Evolutionary conservation across 2,113 vertebrate genomes (phyloP), one percentile per base, ranked within the genome.

Genomic region (Brienomyrus longianalis): DNA sequence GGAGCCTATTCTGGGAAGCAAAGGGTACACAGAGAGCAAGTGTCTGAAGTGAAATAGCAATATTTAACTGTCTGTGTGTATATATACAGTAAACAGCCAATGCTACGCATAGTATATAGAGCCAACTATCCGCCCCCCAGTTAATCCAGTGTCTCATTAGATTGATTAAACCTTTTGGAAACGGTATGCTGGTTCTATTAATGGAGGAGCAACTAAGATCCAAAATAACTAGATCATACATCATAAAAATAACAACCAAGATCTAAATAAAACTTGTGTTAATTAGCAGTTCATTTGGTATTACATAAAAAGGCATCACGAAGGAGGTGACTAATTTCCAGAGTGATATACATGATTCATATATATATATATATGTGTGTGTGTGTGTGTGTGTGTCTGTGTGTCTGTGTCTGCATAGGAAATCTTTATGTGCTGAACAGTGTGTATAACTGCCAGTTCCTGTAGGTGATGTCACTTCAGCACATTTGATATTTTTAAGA

Each of bases 231-330:
- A 70, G 62, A 27, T 70, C 62, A 70, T 70, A 70, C 31, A 31
- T 70, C n/a, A 70, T 70, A 70, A 70, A 70, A 70, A 80, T 80
- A 80, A 80, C 31, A 80, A 43, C 31, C 35, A 43, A 43, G 31
- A 43, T 80, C 74, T 80, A 80, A 80, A 80, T 80, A 39, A 80
- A 80, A 80, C 74, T 77, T 77, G 74, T 39, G 74, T 39, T 80
- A 80, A 80, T 80, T 80, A 80, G 35, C 31, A 39, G 31, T 77
- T 39, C 70, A 39, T 77, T 77, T 39, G 70, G 31, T 77, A 39
- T 77, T 77, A 77, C 35, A 43, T 80, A 80, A 80, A 80, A 17
- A 27, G 10, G 10, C 35, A 43, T 80, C 74, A 17, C 15, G 39
- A 35, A 77, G 66, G 70, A 80, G 74, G 17, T 80, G 74, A 80